Evolutionary conservation across 2,113 vertebrate genomes (phyloP).

Genomic region (Nothobranchius furzeri): DNA sequence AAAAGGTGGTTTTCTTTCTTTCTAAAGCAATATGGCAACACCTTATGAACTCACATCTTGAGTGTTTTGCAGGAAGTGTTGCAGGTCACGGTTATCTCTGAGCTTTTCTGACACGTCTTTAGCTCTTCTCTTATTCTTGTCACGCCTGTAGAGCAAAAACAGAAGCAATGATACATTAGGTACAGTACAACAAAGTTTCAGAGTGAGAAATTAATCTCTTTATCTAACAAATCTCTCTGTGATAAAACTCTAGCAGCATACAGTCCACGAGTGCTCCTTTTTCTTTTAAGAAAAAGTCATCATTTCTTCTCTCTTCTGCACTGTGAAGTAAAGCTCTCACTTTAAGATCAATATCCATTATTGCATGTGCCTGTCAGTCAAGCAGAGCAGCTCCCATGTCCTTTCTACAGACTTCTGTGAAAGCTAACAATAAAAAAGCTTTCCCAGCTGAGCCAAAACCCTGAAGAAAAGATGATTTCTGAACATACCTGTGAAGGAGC

Average conservation of each 20-base stretch:
- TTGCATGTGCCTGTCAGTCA: slow-evolving; percentile 55
- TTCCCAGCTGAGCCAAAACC: slow-evolving; percentile 21
- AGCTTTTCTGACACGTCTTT: slow-evolving; percentile 82
- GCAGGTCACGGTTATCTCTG: slow-evolving; percentile 89
- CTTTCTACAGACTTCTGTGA: slow-evolving; percentile 35
- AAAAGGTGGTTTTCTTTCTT: background rate
- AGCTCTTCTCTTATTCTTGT: slow-evolving; percentile 78
- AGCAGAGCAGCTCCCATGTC: slow-evolving; percentile 47
- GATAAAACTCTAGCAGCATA: slow-evolving; percentile 27
- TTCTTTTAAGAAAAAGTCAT: slow-evolving; percentile 26
- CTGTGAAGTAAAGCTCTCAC: slow-evolving; percentile 42
- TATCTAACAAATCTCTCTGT: background rate
- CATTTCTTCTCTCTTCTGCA: slow-evolving; percentile 27
- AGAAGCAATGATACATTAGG: slow-evolving; percentile 11
- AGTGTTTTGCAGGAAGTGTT: slow-evolving; percentile 92
- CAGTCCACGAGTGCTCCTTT: slow-evolving; percentile 8
- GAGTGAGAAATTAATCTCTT: background rate
- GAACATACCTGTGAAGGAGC: background rate
- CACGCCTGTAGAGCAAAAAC: slow-evolving; percentile 73
- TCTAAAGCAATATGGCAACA: too few species aligned
- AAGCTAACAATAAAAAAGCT: slow-evolving; percentile 50
- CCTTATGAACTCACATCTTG: slow-evolving; percentile 85
- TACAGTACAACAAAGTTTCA: slow-evolving; percentile 5
- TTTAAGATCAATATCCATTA: slow-evolving; percentile 76
- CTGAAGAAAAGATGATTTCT: background rate